Base-by-base conservation (phyloP, 2,888 invertebrate genomes). In the Drosophila cognata region DNA sequence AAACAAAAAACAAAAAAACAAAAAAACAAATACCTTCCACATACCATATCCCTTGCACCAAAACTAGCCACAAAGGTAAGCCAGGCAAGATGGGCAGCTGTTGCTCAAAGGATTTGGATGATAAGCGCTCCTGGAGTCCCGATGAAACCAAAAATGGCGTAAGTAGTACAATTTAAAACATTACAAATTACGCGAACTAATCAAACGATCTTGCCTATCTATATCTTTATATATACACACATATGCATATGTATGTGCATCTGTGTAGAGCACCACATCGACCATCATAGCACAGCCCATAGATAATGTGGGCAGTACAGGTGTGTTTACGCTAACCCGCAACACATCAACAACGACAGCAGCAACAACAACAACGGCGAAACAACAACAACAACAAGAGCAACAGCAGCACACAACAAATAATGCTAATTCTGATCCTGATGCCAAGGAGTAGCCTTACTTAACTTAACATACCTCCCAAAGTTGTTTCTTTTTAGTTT, bases 71-170 rank as follows among this genome's bases (percentile, higher is more conserved):
- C 25, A 46, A 25, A 25, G 46, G 7, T 6, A 13, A 46, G 21
- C 21, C 16, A 25, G 25, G 13, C 46, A 46, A 46, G 7, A 91
- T 91, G 91, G 91, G 91, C 73, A 61, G 92, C 72, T 91, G 91
- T 69, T 81, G 83, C 65, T 91, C 91, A 51, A 91, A 90, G 79
- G 91, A 92, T 79, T 70, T 88, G 62, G 92, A 92, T 63, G 88
- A 88, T 35, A 89, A 91, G 71, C 91, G 88, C 57, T 91, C 91
- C 36, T 91, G 92, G 91, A 91, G 92, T 71, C 91, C 91, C 58
- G 82, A 90, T 21, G 91, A 91, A 63, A 82, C 88, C 56, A 91
- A 92, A 69, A 91, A 91, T 77, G 91, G 84, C 69, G 91, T 91
- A 85, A 74, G 89, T 70, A 18, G 21, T 16, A 25, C 16, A 21